These are phyloP conservation scores for Enteromius trimaculatus DNA, from an alignment of 2,797 vertebrate genomes.

Conservation along the genomic window DNA sequence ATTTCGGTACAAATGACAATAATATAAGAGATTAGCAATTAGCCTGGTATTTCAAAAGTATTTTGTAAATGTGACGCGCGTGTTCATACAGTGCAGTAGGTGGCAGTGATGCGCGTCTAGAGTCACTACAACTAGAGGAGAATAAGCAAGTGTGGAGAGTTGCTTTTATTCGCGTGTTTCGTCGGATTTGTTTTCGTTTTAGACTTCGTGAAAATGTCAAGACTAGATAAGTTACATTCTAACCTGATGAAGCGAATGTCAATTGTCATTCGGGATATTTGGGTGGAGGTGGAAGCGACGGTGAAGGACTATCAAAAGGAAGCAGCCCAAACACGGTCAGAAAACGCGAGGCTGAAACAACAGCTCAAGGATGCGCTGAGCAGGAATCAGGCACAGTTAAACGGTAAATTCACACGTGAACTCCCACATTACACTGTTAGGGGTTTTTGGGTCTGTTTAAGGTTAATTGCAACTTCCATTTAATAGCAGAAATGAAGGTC, in stretches of 20 bases:
- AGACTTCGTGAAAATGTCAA: conserved; percentile 69
- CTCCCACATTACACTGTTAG: not conserved
- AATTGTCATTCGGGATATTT: conserved; percentile 75
- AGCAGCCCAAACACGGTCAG: conserved; percentile 68
- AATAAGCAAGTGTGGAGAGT: not conserved
- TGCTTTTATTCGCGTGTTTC: not conserved
- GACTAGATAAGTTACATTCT: conserved; percentile 74
- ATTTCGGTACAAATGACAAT: too few relatives aligned
- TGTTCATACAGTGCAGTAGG: conserved; percentile 16
- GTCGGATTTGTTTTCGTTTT: not conserved
- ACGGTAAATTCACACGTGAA: conserved; percentile 58
- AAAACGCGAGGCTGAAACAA: conserved; percentile 76
- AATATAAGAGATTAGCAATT: not conserved
- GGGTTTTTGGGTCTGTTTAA: not conserved
- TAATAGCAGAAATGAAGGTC: not conserved
- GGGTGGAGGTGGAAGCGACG: conserved; percentile 78
- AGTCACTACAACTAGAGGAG: not conserved
- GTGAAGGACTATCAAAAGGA: conserved; percentile 80
- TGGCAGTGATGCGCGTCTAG: not conserved
- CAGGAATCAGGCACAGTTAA: conserved; percentile 69
- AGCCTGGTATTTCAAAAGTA: not conserved
- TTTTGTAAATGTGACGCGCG: not conserved
- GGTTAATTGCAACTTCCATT: not conserved
- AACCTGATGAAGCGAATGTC: conserved; percentile 77
- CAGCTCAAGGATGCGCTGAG: conserved; percentile 77